phyloP scores from a whole-genome alignment of 1,140 invertebrate genomes.

The Camponotus floridanus region DNA sequence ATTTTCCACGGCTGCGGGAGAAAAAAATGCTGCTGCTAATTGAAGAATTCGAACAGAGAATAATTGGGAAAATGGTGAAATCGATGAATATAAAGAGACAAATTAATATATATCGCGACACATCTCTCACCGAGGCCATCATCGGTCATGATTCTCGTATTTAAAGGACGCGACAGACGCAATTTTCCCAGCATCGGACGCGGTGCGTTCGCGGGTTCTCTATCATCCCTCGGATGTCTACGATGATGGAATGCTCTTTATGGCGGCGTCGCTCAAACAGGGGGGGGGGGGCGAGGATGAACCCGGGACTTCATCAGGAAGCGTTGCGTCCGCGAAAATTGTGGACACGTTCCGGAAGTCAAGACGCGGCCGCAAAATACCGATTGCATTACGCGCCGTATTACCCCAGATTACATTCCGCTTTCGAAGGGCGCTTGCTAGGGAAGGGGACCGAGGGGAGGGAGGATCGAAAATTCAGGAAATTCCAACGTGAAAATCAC shows the following conservation, averaged over 20 bases:
- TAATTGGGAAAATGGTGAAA: neutral
- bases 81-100: neutral
- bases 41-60: constrained; percentile 8
- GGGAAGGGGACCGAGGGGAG: neutral
- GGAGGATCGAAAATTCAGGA: constrained; percentile 52
- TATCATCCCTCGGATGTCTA: constrained; percentile 30
- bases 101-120: too few species aligned
- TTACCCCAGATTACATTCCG: constrained; percentile 61
- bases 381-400: constrained; percentile 49
- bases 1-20: neutral
- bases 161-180: neutral
- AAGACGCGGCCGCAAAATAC: constrained; percentile 60
- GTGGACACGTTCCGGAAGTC: constrained; percentile 62
- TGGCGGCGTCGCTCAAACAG: neutral
- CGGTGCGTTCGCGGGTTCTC: neutral
- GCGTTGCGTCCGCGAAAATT: constrained; percentile 52
- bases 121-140: neutral
- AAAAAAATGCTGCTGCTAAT: neutral
- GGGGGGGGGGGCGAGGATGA: constrained; percentile 24
- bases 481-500: constrained; percentile 63
- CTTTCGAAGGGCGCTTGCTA: constrained; percentile 37
- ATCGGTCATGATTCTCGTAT: neutral
- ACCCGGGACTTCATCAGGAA: constrained; percentile 24
- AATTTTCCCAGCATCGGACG: constrained; percentile 19
- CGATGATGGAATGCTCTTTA: constrained; percentile 51